Percentiles rank a stretch among this genome's conserved stretches.
These are phyloP conservation scores for Acanthosoma haemorrhoidale DNA, from an alignment of 2,888 invertebrate species.

Conservation along the genomic window DNA sequence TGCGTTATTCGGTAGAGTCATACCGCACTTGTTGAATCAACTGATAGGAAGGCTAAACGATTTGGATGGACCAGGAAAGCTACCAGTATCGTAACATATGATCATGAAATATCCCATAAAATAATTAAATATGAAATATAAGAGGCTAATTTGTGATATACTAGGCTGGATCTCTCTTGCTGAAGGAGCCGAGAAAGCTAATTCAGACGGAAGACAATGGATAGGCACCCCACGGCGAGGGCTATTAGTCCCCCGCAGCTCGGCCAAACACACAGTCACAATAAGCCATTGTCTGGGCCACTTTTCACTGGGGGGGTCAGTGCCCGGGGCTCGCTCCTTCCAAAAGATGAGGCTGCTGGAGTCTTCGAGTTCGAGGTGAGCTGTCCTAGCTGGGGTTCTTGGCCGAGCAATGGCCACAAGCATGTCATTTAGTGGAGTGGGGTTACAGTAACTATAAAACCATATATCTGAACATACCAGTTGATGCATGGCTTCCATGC, in stretches of 20 bases:
- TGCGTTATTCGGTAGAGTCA: too few species aligned
- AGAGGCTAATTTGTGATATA: not conserved
- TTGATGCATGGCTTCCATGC: too few species aligned
- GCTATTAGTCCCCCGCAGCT: conserved; percentile 26
- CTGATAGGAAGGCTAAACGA: too few species aligned
- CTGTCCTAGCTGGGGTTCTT: not conserved
- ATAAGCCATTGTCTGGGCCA: conserved; percentile 16
- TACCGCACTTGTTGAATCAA: too few species aligned
- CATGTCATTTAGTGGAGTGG: too few species aligned
- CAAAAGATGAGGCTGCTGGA: not conserved
- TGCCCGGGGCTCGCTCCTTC: not conserved
- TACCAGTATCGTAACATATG: too few species aligned
- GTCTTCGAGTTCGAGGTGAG: not conserved
- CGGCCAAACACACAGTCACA: conserved; percentile 20
- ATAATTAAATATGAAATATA: too few species aligned
- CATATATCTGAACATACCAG: too few species aligned
- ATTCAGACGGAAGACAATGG: not conserved
- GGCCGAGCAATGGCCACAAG: not conserved
- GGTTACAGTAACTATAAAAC: too few species aligned
- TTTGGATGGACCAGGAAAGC: too few species aligned
- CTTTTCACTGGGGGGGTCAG: conserved; percentile 22
- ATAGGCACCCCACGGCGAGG: not conserved
- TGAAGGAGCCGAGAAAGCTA: conserved; percentile 15
- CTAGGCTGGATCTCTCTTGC: conserved; percentile 16
- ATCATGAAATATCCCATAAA: too few species aligned